phyloP scores from a whole-genome alignment of 2,113 vertebrate species.

The Etia nguti region DNA sequence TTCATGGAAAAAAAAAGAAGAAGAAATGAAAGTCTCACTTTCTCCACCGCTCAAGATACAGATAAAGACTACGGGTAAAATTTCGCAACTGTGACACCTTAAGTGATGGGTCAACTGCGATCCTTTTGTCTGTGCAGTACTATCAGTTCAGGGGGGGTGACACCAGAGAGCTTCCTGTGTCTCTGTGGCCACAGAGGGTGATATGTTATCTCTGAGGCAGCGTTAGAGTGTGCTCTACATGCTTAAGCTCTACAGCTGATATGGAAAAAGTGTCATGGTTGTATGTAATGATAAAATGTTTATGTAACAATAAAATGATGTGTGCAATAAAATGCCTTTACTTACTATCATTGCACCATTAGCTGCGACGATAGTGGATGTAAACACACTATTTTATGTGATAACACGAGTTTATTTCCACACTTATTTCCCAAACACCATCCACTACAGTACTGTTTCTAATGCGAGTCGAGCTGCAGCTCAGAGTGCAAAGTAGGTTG shows the following conservation, averaged over 20 bases:
- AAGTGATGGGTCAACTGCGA: conserved; percentile 6
- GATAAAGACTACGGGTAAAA: background rate
- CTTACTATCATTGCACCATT: background rate
- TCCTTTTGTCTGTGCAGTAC: conserved; percentile 20
- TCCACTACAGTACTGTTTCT: background rate
- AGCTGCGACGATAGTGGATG: fast-evolving
- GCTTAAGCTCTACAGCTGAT: background rate
- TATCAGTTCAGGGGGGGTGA: background rate
- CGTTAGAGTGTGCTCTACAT: background rate
- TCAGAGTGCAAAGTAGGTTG: conserved; percentile 43
- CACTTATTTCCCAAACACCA: background rate
- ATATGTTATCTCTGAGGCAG: background rate
- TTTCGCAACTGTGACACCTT: conserved; percentile 24
- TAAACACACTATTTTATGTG: background rate
- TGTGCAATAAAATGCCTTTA: background rate
- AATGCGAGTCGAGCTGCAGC: conserved; percentile 1
- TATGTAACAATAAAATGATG: background rate
- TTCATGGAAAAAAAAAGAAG: background rate
- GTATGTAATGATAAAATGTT: background rate
- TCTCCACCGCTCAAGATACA: background rate
- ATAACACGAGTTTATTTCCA: background rate
- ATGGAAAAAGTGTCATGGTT: background rate
- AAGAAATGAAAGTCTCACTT: background rate
- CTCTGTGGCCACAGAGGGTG: background rate
- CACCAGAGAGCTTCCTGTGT: conserved; percentile 30